A percentile compares a stretch with the other conserved stretches of the same genome.
These are phyloP conservation scores for Urocynchramus pylzowi DNA, from an alignment of 2,113 vertebrate species.

Conservation along the genomic window DNA sequence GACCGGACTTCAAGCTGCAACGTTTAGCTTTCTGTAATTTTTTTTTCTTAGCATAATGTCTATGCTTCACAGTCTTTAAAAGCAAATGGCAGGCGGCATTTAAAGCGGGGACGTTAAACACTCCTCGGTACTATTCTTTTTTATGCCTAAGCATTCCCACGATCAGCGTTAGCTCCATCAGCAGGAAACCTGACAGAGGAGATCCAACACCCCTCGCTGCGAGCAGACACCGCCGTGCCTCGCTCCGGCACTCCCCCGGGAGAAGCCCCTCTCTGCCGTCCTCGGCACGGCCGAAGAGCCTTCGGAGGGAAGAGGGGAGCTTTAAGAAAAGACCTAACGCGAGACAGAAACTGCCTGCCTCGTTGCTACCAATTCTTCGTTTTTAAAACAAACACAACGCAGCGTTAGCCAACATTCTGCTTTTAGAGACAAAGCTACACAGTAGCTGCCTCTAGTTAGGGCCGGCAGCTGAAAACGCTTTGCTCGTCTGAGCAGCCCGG, in stretches of 20 bases:
- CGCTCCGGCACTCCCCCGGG: not conserved
- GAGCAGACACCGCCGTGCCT: not conserved
- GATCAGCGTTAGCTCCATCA: not conserved
- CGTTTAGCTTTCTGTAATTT: not conserved
- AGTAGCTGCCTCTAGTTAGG: not conserved
- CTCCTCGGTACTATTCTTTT: not conserved
- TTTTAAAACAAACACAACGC: not conserved
- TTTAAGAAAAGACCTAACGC: not conserved
- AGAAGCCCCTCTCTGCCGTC: not conserved
- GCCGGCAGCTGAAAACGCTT: not conserved
- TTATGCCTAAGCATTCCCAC: not conserved
- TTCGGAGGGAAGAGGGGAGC: not conserved
- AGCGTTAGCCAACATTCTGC: accelerated
- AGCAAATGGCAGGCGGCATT: not conserved
- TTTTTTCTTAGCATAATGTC: not conserved
- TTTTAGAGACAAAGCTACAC: not conserved
- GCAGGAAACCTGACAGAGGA: not conserved
- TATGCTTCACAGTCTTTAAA: not conserved
- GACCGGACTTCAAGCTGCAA: not conserved
- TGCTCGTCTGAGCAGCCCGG: not conserved
- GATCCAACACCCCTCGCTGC: not conserved
- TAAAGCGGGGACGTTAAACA: not conserved
- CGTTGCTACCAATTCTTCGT: not conserved
- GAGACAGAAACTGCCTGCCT: not conserved
- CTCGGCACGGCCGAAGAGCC: not conserved